These are phyloP conservation scores for Coccyzus lansbergi DNA, from an alignment of 2,797 vertebrate species.

Conservation along the genomic window DNA sequence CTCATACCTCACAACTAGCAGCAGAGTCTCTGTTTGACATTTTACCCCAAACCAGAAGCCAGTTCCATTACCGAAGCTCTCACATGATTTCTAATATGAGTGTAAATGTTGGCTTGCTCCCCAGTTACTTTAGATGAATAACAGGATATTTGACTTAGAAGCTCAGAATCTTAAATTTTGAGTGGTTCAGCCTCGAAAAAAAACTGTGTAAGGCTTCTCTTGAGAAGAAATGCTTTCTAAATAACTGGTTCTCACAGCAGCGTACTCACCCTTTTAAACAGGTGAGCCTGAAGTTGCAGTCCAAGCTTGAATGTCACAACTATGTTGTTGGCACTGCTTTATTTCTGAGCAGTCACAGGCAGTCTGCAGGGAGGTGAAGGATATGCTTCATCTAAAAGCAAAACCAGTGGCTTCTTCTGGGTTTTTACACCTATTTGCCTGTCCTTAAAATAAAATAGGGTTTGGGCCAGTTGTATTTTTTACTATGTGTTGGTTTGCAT, in stretches of 20 bases:
- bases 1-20: neutral
- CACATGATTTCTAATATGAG: neutral
- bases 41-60: neutral
- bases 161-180: neutral
- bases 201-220: neutral
- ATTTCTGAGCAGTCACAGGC: neutral
- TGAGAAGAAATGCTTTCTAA: neutral
- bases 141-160: slow-evolving; percentile 43
- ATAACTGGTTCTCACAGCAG: neutral
- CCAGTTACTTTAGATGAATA: neutral
- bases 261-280: neutral
- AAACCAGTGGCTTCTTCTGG: neutral
- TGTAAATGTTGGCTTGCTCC: slow-evolving; percentile 12
- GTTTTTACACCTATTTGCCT: neutral
- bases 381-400: neutral
- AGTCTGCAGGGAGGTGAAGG: neutral
- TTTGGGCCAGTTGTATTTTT: neutral
- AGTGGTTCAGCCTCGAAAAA: neutral
- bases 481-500: neutral
- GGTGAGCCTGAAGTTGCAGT: neutral
- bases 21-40: neutral
- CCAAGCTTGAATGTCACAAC: neutral
- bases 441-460: neutral
- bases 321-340: rapidly evolving
- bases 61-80: neutral